A percentile compares a stretch with the other conserved stretches of the same genome.
Evolutionary conservation across 2,113 vertebrate genomes (phyloP).

Genomic region (Argyrosomus japonicus): DNA sequence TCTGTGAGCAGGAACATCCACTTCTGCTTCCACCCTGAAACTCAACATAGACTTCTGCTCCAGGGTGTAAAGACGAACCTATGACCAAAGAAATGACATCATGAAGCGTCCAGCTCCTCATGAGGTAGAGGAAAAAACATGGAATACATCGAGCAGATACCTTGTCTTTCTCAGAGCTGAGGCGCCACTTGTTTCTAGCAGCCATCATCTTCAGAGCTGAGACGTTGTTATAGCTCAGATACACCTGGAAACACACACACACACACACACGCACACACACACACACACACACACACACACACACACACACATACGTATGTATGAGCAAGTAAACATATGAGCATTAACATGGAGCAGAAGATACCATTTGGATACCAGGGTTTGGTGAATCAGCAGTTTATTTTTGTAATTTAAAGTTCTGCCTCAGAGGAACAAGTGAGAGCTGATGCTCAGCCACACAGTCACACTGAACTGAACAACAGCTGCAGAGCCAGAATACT

Average conservation of each 20-base stretch:
- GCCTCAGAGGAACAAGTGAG: no score
- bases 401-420: no score
- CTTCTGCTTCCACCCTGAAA: constrained; percentile 87
- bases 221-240: constrained; percentile 96
- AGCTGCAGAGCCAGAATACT: no score
- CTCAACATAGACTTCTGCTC: constrained; percentile 92
- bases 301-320: no score
- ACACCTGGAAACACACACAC: constrained; percentile 85
- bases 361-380: not conserved
- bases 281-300: not conserved
- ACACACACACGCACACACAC: not conserved
- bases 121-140: not conserved
- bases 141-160: constrained; percentile 67
- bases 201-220: constrained; percentile 92
- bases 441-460: no score
- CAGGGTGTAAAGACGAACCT: constrained; percentile 91
- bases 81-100: not conserved
- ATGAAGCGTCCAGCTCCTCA: not conserved
- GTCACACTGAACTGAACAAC: no score
- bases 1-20: constrained; percentile 79
- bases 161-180: constrained; percentile 88
- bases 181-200: constrained; percentile 88
- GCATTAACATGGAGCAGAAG: not conserved
- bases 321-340: no score
- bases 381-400: no score